Evolutionary conservation across 2,113 vertebrate species (phyloP).

Genomic region (Climacteris rufus): DNA sequence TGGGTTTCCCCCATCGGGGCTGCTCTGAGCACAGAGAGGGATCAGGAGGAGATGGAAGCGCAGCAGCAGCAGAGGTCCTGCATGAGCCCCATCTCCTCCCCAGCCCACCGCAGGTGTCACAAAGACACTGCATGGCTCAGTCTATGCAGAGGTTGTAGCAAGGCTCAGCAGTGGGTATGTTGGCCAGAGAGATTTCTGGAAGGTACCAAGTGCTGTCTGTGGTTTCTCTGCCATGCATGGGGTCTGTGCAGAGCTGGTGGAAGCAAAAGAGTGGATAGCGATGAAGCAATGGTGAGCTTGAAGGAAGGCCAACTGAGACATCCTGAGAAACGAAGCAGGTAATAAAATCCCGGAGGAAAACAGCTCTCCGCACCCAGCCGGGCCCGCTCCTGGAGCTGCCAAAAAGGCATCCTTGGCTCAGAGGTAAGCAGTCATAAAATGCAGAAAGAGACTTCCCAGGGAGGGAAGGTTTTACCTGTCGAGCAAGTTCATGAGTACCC

Average conservation of each 20-base stretch:
- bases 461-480: conserved; percentile 19
- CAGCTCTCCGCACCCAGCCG: not conserved
- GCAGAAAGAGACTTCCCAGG: not conserved
- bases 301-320: not conserved
- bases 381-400: not conserved
- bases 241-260: not conserved
- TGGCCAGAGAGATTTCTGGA: not conserved
- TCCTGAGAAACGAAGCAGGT: not conserved
- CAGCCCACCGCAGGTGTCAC: rapidly evolving
- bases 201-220: not conserved
- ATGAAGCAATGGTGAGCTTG: not conserved
- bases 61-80: not conserved
- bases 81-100: not conserved
- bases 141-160: not conserved
- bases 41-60: not conserved
- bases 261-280: not conserved
- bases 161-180: not conserved
- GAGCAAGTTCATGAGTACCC: not conserved
- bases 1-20: not conserved
- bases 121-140: not conserved
- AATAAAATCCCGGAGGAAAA: conserved; percentile 19
- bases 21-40: not conserved
- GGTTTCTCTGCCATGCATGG: rapidly evolving
- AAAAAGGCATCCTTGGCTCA: conserved; percentile 27
- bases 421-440: not conserved